These are phyloP conservation scores for Microchrysa polita DNA, from an alignment of 2,888 invertebrate species.

Conservation along the genomic window DNA sequence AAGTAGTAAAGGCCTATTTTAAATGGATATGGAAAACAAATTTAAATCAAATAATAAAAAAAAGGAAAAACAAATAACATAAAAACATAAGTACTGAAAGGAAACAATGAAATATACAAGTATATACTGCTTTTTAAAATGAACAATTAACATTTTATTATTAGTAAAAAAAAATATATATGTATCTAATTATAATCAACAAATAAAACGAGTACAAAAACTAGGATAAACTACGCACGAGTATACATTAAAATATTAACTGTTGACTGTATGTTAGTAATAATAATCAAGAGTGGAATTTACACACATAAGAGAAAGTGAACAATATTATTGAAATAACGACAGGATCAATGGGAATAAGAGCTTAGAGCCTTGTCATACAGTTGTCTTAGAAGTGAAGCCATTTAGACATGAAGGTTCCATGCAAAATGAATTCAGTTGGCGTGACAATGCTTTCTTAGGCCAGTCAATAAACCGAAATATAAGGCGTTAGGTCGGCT, in stretches of 20 bases:
- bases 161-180: not conserved
- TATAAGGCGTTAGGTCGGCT: too few species aligned
- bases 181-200: not conserved
- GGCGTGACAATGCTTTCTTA: too few species aligned
- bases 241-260: too few species aligned
- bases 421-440: too few species aligned
- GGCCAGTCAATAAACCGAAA: too few species aligned
- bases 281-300: slow-evolving; percentile 16
- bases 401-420: too few species aligned
- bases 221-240: not conserved
- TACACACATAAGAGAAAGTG: too few species aligned
- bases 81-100: slow-evolving; percentile 14
- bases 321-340: too few species aligned
- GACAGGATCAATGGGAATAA: too few species aligned
- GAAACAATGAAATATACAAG: not conserved
- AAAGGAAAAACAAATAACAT: not conserved
- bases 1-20: slow-evolving; percentile 33
- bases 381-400: too few species aligned
- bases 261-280: not conserved
- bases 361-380: too few species aligned
- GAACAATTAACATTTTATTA: too few species aligned
- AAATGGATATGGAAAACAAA: not conserved
- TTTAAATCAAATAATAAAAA: slow-evolving; percentile 3
- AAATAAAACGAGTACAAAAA: slow-evolving; percentile 35
- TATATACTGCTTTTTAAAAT: slow-evolving; percentile 10